Base-by-base conservation (phyloP, 2,113 vertebrate species). In the Barnardius zonarius region DNA sequence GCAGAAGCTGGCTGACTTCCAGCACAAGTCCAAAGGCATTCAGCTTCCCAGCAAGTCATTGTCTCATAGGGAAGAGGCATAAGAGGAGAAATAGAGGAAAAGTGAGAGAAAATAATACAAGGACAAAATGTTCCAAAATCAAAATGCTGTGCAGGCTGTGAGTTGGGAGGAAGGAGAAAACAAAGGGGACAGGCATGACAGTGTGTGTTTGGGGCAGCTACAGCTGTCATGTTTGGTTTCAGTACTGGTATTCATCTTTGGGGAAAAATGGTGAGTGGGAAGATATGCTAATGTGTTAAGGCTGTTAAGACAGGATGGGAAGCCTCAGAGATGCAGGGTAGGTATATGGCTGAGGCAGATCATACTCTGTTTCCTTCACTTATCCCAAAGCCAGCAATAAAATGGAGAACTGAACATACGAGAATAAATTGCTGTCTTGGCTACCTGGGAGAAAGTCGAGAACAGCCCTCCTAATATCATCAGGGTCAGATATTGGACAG, bases 1-100 rank as follows among this genome's bases (percentile, higher is more conserved):
- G 88, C 83, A 93, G 64, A 31, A 75, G 49, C 61, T 91, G 83
- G 64, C 43, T 95, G 67, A 7, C 78, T 95, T 95, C 89, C 89
- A 93, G 83, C 35, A 39, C 18, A 57, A 93, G 27, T 48, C 67
- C 75, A 83, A 77, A 86, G 33, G 80, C 27, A 27, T 55, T 46
- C 13, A 44, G 37, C 13, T 88, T 94, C 70, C 16, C 68, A 86
- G 61, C 37, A 77, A 81, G 17, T 68, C 8, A 49, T 87, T 88
- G 74, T 72, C 68, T 95, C 46, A 33, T 41, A 72, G 33, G 41
- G 28, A 93, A 92, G 51, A 88, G 17, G 49, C 49, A 22, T 17
- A 73, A 76, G 24, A 77, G 18, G 31, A 3, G 4, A 95, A 76
- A 70, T 14, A 25, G 54, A 61, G 37, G 15, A 12, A 69, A 90